These are phyloP conservation scores for Hippocampus barbouri DNA, from an alignment of 2,113 vertebrate genomes.

Conservation along the genomic window DNA sequence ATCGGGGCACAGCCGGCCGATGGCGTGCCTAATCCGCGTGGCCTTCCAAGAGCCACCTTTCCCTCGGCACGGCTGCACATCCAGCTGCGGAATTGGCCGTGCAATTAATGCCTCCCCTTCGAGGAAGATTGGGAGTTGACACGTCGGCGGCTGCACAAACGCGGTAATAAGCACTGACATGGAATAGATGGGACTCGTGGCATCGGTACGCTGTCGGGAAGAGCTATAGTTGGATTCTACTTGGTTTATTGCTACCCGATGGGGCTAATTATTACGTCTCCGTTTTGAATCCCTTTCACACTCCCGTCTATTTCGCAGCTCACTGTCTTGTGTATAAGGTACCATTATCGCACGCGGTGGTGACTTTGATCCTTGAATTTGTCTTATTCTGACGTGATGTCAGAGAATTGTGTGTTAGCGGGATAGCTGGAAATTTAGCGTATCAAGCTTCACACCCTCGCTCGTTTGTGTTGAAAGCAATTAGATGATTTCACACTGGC, in stretches of 20 bases:
- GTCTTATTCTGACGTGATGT: background rate
- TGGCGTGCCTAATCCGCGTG: constrained; percentile 54
- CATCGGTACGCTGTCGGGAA: background rate
- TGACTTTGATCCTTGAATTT: background rate
- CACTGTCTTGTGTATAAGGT: background rate
- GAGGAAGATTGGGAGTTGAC: constrained; percentile 5
- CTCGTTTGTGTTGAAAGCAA: background rate
- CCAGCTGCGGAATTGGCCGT: constrained; percentile 58
- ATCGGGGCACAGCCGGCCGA: constrained; percentile 53
- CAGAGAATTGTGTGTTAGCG: background rate
- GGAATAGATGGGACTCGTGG: constrained; percentile 5
- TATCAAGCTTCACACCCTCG: background rate
- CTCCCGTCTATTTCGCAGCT: background rate
- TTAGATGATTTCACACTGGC: background rate
- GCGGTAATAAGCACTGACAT: background rate
- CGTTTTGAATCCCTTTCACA: background rate
- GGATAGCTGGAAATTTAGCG: background rate
- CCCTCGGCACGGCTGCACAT: constrained; percentile 54
- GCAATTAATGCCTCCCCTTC: constrained; percentile 7
- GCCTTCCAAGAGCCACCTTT: constrained; percentile 57
- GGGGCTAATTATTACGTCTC: constrained; percentile 6
- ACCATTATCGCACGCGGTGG: background rate
- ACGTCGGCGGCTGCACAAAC: background rate
- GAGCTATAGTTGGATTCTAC: constrained; percentile 1
- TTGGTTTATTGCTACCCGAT: constrained; percentile 2